Evolutionary conservation across 53 echinoderm and acorn worm species (phyloP), one percentile per base, ranked within the genome.

Genomic region (Antedon mediterranea): DNA sequence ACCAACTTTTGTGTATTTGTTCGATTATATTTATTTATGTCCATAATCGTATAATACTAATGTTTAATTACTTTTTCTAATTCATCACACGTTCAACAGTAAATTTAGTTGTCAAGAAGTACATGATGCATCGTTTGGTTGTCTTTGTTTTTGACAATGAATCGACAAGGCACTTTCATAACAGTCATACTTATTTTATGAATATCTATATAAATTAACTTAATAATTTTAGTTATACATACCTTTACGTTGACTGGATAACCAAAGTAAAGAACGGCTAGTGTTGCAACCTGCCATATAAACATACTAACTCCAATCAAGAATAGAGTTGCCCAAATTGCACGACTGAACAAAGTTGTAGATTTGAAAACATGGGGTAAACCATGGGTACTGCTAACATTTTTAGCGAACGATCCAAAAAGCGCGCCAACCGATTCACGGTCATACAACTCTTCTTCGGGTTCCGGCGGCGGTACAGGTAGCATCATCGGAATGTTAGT

Each of bases 311-410:
- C 28, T 0, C 74, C 86, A 0, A 70, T 37, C 27, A 82, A 26
- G 44, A 86, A 82, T 0, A 86, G 75, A 31, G 79, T 15, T 6
- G 82, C 43, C 86, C 86, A 86, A 34, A 86, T 43, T 31, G 78
- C 31, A 0, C 82, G 86, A 0, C 78, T 79, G 11, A 82, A 0
- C 0, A 75, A n/a, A 9, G 74, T 23, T 28, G 34, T 37, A 29
- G 86, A 34, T 29, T 78, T 86, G 37, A 82, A 86, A 0, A 86
- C 75, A 71, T 86, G 82, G 0, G 82, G 78, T 30, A 86, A 75
- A 28, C 82, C 86, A 29, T 86, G 86, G 7, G 86, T 82, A 30
- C 82, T 78, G 15, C 78, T 73, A 18, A 42, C 42, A 0, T 86
- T 72, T 26, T 71, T 82, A n/a, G 86, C 81, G 42, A 86, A 86